Evolutionary conservation across 2,888 invertebrate genomes (phyloP), one percentile per base, ranked within the genome.

Genomic region (Reticulitermes lucifugus): DNA sequence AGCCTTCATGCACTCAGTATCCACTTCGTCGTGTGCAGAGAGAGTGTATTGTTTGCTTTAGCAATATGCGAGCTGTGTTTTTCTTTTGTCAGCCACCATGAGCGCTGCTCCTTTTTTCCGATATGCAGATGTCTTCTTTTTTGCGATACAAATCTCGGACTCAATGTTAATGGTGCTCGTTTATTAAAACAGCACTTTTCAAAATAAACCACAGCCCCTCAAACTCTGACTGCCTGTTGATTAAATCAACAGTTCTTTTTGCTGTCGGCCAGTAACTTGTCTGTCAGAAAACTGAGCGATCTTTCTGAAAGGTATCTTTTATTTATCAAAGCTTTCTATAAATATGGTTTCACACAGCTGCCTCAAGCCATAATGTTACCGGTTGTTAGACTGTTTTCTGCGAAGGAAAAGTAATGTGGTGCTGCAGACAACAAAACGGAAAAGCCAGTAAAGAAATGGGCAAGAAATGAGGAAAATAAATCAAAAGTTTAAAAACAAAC

Each of bases 81-180:
- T 81, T 81, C 81, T 81, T 81, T 70, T 43, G 65, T 41, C 35
- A 35, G 60, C 60, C 41, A 41, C 6, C 80, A 60, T 6, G 35
- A 29, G 7, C 22, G 60, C 80, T 25, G 21, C 70, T 81, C 43
- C 46, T 81, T 65, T 70, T 81, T 81, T 70, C 65, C 18, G 2
- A 70, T 81, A 77, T 77, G 77, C 77, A 43, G 70, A 81, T 65
- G 65, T 81, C 81, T 81, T 81, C 81, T 22, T 80, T 81, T 70
- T 70, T 65, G 46, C n/a, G 81, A 81, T 18, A 46, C 25, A 81
- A 41, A 81, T 65, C 65, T 43, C 79, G 29, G 59, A 25, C 55
- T 35, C 59, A 4, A 35, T 59, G 29, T 59, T 79, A 79, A 79
- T 70, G 41, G 43, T n/a, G 3, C 35, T 77, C 46, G 41, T n/a